Evolutionary conservation across 2,113 vertebrate species (phyloP).

Genomic region (pig (Sus scrofa)): T2T-Sscrofa CM000827.6:101641001-101641500

Average conservation of each 20-base stretch:
- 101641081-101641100: background rate
- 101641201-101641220: background rate
- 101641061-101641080: background rate
- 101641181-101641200: background rate
- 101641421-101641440: background rate
- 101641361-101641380: background rate
- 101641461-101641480: background rate
- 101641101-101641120: background rate
- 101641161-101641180: background rate
- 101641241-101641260: background rate
- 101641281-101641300: constrained; percentile 25
- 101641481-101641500: background rate
- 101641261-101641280: background rate
- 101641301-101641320: background rate
- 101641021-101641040: background rate
- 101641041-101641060: background rate
- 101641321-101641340: background rate
- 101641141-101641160: background rate
- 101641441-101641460: background rate
- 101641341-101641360: background rate
- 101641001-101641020: background rate
- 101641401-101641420: background rate
- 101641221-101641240: background rate
- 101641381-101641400: background rate
- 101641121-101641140: background rate